Percentiles rank a stretch among this genome's conserved stretches.
These are phyloP conservation scores for Patagioenas fasciata DNA, from an alignment of 2,113 vertebrate genomes.

Conservation along the genomic window DNA sequence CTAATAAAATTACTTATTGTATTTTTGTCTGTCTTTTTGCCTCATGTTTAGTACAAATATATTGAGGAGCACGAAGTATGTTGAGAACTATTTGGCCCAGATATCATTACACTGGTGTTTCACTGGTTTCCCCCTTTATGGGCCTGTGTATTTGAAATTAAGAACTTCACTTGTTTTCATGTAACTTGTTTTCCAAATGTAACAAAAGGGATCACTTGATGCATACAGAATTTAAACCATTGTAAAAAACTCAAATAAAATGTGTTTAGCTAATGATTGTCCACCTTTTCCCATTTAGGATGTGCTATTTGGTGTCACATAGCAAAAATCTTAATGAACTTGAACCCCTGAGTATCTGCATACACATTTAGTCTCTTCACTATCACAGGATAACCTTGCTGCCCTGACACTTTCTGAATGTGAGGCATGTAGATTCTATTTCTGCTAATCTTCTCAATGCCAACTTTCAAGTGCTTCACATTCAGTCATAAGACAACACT, in stretches of 20 bases:
- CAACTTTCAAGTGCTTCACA: background rate
- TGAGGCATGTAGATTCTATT: background rate
- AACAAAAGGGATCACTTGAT: background rate
- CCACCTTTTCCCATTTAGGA: background rate
- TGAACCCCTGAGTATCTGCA: background rate
- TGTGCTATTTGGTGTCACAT: background rate
- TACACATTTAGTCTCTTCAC: background rate
- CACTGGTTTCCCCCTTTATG: fast-evolving
- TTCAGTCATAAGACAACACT: background rate
- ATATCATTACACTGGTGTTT: background rate
- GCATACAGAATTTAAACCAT: background rate
- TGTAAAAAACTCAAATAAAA: background rate
- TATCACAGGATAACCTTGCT: background rate
- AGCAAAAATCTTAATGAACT: background rate
- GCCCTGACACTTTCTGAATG: background rate
- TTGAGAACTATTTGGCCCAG: background rate
- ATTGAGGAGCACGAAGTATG: background rate
- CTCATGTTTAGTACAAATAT: background rate
- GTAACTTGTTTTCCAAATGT: background rate
- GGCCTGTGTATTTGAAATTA: background rate
- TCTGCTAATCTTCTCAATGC: background rate
- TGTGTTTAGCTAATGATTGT: background rate
- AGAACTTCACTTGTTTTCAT: background rate
- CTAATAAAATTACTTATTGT: background rate
- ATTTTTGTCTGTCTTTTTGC: background rate